phyloP scores from a whole-genome alignment of 2,888 invertebrate genomes.

The Hofmannophila pseudospretella region DNA sequence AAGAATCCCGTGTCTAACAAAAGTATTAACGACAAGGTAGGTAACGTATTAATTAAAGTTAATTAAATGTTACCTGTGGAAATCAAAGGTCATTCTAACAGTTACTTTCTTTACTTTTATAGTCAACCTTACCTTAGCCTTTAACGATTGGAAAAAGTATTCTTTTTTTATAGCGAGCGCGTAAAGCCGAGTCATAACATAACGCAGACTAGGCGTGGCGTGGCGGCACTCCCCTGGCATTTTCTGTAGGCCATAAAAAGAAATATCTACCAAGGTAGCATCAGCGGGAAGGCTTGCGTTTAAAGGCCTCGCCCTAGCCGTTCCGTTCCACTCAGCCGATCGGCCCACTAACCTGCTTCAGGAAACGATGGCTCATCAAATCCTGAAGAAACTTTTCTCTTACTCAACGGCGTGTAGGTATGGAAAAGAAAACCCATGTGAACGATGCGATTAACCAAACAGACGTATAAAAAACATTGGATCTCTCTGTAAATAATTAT shows the following conservation, averaged over 20 bases:
- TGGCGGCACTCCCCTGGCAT: slow-evolving; percentile 72
- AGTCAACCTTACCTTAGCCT: slow-evolving; percentile 8
- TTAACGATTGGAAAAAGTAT: slow-evolving; percentile 23
- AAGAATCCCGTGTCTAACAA: no score
- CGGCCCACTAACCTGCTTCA: slow-evolving; percentile 63
- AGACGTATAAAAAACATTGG: no score
- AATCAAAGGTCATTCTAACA: neutral
- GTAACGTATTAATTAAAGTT: no score
- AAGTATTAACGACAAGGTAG: no score
- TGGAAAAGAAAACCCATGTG: no score
- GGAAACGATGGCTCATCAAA: slow-evolving; percentile 1
- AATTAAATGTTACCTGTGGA: no score
- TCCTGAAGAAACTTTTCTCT: neutral
- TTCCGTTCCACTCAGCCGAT: slow-evolving; percentile 34
- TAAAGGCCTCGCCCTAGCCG: slow-evolving; percentile 60
- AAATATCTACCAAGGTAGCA: slow-evolving; percentile 71
- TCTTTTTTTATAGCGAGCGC: slow-evolving; percentile 28
- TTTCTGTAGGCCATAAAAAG: slow-evolving; percentile 74
- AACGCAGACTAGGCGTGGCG: slow-evolving; percentile 49
- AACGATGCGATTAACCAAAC: no score
- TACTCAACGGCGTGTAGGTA: no score
- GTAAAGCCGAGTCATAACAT: slow-evolving; percentile 51
- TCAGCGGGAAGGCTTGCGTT: slow-evolving; percentile 49
- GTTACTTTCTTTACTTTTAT: slow-evolving; percentile 8
- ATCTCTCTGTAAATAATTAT: no score